Percentiles rank a stretch among this genome's conserved stretches.
phyloP scores from a whole-genome alignment of 2,113 vertebrate genomes.

The Poeciliopsis turrubarensis region DNA sequence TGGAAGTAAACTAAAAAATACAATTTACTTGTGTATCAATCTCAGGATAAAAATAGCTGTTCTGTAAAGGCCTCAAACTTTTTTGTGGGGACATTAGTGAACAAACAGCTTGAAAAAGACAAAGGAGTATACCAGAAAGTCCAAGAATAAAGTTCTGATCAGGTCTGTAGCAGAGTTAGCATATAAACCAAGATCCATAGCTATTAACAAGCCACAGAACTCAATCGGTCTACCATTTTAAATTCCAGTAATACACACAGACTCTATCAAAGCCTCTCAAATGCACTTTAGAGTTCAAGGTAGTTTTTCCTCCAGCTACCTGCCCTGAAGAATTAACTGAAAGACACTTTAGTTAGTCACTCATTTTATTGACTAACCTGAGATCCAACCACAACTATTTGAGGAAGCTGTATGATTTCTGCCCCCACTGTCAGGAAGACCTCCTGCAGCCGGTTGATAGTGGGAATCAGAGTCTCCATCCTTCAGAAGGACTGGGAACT shows the following conservation, averaged over 20 bases:
- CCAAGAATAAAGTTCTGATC: background rate
- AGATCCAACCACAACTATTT: constrained; percentile 83
- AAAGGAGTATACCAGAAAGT: background rate
- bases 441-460: constrained; percentile 85
- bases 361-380: constrained; percentile 66
- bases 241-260: background rate
- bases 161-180: too few relatives aligned
- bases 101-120: background rate
- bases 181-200: too few relatives aligned
- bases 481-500: constrained; percentile 14
- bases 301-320: background rate
- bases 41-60: background rate
- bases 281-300: background rate
- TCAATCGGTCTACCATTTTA: background rate
- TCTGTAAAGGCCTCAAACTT: background rate
- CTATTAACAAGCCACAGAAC: too few relatives aligned
- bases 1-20: background rate
- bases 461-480: constrained; percentile 85
- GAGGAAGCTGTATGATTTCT: constrained; percentile 82
- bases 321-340: background rate
- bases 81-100: background rate
- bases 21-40: background rate
- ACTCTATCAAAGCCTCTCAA: background rate
- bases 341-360: background rate
- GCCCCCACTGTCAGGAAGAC: constrained; percentile 83